Base-by-base conservation (phyloP, 2,113 vertebrate genomes). In the Gavialis gangeticus region DNA sequence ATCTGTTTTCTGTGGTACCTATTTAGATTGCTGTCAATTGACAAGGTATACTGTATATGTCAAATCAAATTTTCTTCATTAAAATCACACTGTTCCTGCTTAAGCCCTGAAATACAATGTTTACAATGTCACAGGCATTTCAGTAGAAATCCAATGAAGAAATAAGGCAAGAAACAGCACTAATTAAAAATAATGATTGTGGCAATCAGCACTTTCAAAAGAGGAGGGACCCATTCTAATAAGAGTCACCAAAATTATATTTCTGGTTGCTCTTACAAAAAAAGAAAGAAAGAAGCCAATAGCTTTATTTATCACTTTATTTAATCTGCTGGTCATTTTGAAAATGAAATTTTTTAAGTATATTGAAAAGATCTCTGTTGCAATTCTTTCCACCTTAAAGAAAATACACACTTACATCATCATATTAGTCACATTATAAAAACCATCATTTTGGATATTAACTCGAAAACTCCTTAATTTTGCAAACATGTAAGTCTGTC, bases 41-140 rank as follows among this genome's bases (percentile, higher is more conserved):
- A 64, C 87, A 93, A 87, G 79, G 55, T 94, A 88, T 13, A 28
- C 12, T 83, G 92, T 28, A 67, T 91, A 57, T 55, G 54, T 89
- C 79, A 93, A 93, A 91, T 91, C 46, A 63, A 84, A n/a, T 92
- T 96, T 82, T 94, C 91, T 89, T 92, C 93, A 89, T 73, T 85
- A 94, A 87, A 95, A 93, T 2, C 30, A 79, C 27, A 73, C 88
- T 90, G 34, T 81, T 90, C 24, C 85, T 90, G 73, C 83, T 46
- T 89, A 56, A 82, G 79, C 18, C 64, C 5, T 90, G 4, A 21
- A 73, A 85, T 63, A 82, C 59, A 95, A 3, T 10, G 71, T 75
- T 30, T 85, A 10, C 93, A 85, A n/a, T 63, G 37, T 37, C 34
- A 37, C 64, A 90, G 22, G 13, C 87, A 81, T 79, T 88, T 81